phyloP scores from a whole-genome alignment of 2,888 invertebrate genomes.

The Agonum fuliginosum region DNA sequence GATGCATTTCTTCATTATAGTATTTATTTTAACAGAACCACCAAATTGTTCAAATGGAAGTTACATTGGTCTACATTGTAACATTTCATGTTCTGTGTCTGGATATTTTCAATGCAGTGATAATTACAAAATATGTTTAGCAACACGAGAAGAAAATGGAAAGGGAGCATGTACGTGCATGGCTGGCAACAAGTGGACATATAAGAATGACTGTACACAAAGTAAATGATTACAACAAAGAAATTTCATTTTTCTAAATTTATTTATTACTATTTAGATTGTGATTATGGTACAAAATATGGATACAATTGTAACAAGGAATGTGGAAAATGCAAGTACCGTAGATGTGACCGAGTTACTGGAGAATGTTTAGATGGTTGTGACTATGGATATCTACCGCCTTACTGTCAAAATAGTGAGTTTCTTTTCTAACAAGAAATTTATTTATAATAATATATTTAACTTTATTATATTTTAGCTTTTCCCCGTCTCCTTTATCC shows the following conservation, averaged over 20 bases:
- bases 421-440: background rate
- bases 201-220: background rate
- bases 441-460: too few species aligned
- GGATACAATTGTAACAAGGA: slow-evolving; percentile 35
- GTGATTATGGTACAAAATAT: background rate
- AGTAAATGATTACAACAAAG: background rate
- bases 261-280: slow-evolving; percentile 23
- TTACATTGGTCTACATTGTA: slow-evolving; percentile 3
- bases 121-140: background rate
- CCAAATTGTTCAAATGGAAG: background rate
- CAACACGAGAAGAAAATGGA: background rate
- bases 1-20: background rate
- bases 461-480: background rate
- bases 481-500: background rate
- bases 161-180: slow-evolving; percentile 2
- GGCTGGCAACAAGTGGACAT: background rate
- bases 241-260: background rate
- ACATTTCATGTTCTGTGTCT: background rate
- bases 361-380: slow-evolving; percentile 27
- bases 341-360: background rate
- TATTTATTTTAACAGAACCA: background rate
- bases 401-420: slow-evolving; percentile 31
- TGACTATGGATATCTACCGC: background rate
- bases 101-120: background rate
- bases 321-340: slow-evolving; percentile 33